phyloP scores from a whole-genome alignment of 2,797 vertebrate species.

The Betta splendens region DNA sequence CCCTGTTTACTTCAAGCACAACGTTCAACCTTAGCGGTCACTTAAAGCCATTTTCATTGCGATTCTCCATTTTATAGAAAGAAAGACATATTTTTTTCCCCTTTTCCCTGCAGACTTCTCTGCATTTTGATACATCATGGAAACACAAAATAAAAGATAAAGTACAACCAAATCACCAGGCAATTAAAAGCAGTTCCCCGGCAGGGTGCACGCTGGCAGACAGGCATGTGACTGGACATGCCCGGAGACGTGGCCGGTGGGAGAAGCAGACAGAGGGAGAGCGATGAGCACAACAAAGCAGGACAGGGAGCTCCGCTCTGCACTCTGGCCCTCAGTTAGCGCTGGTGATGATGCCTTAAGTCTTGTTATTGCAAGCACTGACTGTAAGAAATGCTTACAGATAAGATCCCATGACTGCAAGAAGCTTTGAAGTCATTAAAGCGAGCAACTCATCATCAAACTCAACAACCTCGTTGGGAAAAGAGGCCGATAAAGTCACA shows the following conservation, averaged over 20 bases:
- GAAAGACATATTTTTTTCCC: background rate
- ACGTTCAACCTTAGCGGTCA: no score
- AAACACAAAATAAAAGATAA: constrained; percentile 26
- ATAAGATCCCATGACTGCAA: constrained; percentile 13
- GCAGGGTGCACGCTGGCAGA: constrained; percentile 47
- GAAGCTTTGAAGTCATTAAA: constrained; percentile 6
- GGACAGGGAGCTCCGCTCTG: constrained; percentile 12
- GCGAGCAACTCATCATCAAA: background rate
- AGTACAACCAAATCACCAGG: constrained; percentile 61
- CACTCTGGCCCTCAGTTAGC: background rate
- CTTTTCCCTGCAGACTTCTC: constrained; percentile 40
- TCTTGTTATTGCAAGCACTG: constrained; percentile 1
- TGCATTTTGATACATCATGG: constrained; percentile 48
- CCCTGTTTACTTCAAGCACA: no score
- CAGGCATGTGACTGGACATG: constrained; percentile 58
- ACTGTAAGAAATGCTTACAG: background rate
- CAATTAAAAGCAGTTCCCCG: constrained; percentile 63
- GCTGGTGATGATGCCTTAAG: constrained; percentile 4
- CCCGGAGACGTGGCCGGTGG: constrained; percentile 33
- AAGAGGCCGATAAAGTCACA: background rate
- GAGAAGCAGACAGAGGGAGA: constrained; percentile 2
- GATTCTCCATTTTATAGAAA: constrained; percentile 13
- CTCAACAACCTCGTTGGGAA: background rate
- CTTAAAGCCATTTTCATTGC: no score
- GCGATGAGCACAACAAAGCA: constrained; percentile 3